Conservation (phyloP, 2,888 invertebrate species). For the Resseliella maxima region DNA sequence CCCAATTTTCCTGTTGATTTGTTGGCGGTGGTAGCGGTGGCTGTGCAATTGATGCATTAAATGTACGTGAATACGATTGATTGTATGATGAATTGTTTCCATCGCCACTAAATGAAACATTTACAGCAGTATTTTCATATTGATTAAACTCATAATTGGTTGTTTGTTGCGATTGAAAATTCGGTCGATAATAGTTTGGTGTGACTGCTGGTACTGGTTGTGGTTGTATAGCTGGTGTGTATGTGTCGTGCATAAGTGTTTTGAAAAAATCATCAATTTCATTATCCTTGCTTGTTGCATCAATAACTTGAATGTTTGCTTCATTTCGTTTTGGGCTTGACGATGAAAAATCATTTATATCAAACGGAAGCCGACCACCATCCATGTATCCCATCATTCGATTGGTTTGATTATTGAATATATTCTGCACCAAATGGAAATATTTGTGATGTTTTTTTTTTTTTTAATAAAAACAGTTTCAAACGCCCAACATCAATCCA, state of each 20-base stretch:
- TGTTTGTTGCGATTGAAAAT: conserved; percentile 59
- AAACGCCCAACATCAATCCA: too few species aligned
- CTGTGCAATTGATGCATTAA: conserved; percentile 57
- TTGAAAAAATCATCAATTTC: conserved; percentile 68
- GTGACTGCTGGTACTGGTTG: conserved; percentile 22
- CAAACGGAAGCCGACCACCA: conserved; percentile 74
- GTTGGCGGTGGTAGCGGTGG: conserved; percentile 62
- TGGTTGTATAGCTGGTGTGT: conserved; percentile 38
- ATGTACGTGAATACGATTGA: conserved; percentile 22
- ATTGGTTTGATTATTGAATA: conserved; percentile 35
- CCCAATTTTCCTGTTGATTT: conserved; percentile 66
- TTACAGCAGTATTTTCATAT: neutral
- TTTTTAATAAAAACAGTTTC: too few species aligned
- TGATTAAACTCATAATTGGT: conserved; percentile 59
- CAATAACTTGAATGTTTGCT: conserved; percentile 72
- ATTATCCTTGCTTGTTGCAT: conserved; percentile 68
- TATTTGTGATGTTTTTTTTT: too few species aligned
- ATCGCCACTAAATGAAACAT: neutral
- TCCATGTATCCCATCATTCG: conserved; percentile 68
- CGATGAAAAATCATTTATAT: conserved; percentile 68
- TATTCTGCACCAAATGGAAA: neutral
- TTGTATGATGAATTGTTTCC: conserved; percentile 31
- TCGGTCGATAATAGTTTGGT: neutral
- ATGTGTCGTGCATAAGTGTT: conserved; percentile 62
- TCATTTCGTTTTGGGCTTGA: conserved; percentile 61